phyloP scores from a whole-genome alignment of 2,113 vertebrate genomes.

The Anhinga rufa region DNA sequence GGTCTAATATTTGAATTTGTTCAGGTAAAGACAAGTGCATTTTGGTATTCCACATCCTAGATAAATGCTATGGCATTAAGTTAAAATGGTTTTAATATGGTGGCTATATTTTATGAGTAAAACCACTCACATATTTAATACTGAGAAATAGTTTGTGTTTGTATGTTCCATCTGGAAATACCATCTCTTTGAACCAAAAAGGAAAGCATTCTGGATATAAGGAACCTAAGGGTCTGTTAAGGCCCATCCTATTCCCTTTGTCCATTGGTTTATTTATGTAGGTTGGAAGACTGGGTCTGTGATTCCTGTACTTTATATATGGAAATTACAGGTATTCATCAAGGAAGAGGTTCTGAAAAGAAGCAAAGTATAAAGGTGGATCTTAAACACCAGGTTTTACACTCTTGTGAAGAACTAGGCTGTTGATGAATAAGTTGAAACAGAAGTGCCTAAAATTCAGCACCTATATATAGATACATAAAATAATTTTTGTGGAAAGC shows the following conservation, averaged over 20 bases:
- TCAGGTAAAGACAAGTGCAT: neutral
- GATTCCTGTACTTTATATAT: neutral
- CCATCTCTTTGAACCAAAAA: neutral
- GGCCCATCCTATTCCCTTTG: neutral
- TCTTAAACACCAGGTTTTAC: neutral
- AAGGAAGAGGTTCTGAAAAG: neutral
- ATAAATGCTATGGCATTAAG: neutral
- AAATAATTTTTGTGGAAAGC: neutral
- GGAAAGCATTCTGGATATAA: neutral
- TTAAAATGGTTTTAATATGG: neutral
- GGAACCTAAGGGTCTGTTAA: neutral
- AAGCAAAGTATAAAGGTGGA: neutral
- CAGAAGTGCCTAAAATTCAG: neutral
- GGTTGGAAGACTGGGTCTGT: neutral
- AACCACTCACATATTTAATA: neutral
- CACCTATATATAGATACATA: neutral
- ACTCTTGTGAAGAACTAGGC: neutral
- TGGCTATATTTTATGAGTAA: neutral
- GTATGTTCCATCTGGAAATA: neutral
- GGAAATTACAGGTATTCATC: neutral
- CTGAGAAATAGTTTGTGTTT: neutral
- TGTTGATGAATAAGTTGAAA: neutral
- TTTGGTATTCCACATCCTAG: neutral
- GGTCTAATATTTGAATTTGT: neutral
- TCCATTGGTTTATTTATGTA: neutral